Evolutionary conservation across 1,140 invertebrate species (phyloP).

Genomic region (Acyrthosiphon pisum): DNA sequence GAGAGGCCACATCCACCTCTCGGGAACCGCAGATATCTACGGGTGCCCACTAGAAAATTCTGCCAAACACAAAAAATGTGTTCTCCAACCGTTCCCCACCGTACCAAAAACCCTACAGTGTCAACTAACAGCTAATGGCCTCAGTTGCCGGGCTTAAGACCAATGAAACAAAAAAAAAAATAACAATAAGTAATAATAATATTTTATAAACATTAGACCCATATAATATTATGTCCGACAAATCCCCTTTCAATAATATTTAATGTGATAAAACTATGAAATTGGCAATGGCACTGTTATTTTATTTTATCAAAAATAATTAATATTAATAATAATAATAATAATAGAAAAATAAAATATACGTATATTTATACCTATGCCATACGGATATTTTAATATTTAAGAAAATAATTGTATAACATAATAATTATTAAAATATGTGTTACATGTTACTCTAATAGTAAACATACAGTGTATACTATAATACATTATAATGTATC

Average conservation of each 20-base stretch:
- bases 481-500: not conserved
- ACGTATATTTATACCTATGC: too few species aligned
- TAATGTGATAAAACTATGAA: not conserved
- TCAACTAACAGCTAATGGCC: too few species aligned
- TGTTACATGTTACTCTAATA: not conserved
- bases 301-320: not conserved
- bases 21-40: too few species aligned
- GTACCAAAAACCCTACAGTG: too few species aligned
- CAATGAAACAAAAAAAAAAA: too few species aligned
- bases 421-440: too few species aligned
- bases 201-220: not conserved
- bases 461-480: not conserved
- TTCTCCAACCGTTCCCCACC: too few species aligned
- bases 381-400: not conserved
- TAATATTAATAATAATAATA: not conserved
- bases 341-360: too few species aligned
- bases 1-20: too few species aligned
- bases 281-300: not conserved
- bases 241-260: not conserved
- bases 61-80: too few species aligned
- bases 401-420: not conserved
- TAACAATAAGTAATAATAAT: not conserved
- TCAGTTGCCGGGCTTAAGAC: too few species aligned
- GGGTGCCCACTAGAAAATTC: too few species aligned
- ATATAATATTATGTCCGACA: not conserved